Conservation (phyloP, 1,140 invertebrate genomes). For the Eupristina koningsbergeri region DNA sequence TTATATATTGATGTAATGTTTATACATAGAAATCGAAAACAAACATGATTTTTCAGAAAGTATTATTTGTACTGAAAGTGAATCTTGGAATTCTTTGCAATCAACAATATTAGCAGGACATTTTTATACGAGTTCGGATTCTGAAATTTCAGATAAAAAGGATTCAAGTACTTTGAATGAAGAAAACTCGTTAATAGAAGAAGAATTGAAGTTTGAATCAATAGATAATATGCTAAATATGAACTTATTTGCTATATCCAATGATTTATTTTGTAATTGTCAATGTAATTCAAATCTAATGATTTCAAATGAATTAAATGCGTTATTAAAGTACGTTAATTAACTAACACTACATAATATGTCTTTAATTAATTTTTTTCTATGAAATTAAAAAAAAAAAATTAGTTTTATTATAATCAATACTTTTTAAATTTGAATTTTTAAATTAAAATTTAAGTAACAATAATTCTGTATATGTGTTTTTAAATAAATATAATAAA, state of each 20-base stretch:
- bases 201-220: not conserved
- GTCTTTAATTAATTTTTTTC: not conserved
- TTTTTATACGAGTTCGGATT: not conserved
- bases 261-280: slow-evolving; percentile 30
- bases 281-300: not conserved
- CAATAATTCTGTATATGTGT: too few relatives aligned
- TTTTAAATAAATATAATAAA: too few relatives aligned
- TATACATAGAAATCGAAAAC: slow-evolving; percentile 8
- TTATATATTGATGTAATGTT: not conserved
- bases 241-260: slow-evolving; percentile 15
- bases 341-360: not conserved
- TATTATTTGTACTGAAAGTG: slow-evolving; percentile 6
- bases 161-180: slow-evolving; percentile 1
- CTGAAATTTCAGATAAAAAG: not conserved
- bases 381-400: not conserved
- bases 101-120: slow-evolving; percentile 28
- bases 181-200: not conserved
- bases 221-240: slow-evolving; percentile 7
- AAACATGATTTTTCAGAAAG: slow-evolving; percentile 10
- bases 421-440: too few relatives aligned
- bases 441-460: too few relatives aligned
- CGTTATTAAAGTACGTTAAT: not conserved
- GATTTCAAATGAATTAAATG: not conserved
- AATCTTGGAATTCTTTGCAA: slow-evolving; percentile 28
- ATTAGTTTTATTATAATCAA: too few relatives aligned